These are phyloP conservation scores for Xanthorhoe designata DNA, from an alignment of 2,888 invertebrate species.

Conservation along the genomic window DNA sequence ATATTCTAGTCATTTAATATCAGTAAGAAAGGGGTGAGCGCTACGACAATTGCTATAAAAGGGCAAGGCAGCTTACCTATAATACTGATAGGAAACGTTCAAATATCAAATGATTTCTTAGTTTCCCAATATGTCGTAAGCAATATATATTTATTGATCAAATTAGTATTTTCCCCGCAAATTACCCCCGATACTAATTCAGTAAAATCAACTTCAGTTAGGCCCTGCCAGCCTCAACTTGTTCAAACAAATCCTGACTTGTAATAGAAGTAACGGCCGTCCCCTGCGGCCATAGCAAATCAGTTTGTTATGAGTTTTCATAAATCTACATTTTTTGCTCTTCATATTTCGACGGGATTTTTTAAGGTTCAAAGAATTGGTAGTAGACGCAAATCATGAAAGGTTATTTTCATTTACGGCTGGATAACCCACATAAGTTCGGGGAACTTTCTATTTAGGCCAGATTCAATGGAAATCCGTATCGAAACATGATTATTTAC, in stretches of 20 bases:
- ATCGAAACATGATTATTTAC: background rate
- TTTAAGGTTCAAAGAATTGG: constrained; percentile 5
- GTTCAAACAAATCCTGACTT: constrained; percentile 26
- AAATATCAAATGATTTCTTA: background rate
- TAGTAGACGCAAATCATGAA: background rate
- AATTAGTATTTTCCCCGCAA: background rate
- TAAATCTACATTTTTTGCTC: constrained; percentile 21
- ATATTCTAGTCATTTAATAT: too few species aligned
- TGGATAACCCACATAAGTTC: background rate
- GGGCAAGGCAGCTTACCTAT: too few species aligned
- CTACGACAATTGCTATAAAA: too few species aligned
- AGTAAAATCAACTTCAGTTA: background rate
- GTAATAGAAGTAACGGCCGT: constrained; percentile 16
- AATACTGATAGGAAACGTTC: background rate
- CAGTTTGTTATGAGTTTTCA: constrained; percentile 23
- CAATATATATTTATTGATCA: background rate
- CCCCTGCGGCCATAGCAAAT: constrained; percentile 16
- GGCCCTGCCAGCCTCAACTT: constrained; percentile 17
- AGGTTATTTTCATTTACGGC: background rate
- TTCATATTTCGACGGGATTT: constrained; percentile 1
- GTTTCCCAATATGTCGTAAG: background rate
- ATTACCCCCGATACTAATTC: constrained; percentile 4
- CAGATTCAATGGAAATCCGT: background rate
- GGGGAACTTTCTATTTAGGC: background rate
- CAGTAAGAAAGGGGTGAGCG: too few species aligned